Conservation (phyloP, 2,888 invertebrate genomes). For the Cyaniris semiargus region DNA sequence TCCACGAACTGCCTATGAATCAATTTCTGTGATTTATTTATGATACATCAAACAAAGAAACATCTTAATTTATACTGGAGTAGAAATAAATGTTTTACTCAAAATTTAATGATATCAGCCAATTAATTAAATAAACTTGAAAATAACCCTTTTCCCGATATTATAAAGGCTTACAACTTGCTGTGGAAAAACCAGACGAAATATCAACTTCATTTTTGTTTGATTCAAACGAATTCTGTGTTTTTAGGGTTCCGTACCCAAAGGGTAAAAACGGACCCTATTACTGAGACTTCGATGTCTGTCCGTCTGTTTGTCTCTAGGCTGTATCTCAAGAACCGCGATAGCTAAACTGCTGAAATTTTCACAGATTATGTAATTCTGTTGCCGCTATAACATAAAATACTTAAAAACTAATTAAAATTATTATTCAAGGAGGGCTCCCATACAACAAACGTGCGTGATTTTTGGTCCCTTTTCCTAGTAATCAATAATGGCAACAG, state of each 20-base stretch:
- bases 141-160: background rate
- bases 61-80: no score
- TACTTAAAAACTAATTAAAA: background rate
- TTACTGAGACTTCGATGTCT: no score
- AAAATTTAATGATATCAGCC: background rate
- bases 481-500: no score
- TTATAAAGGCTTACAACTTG: background rate
- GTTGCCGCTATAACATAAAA: background rate
- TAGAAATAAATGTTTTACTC: no score
- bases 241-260: background rate
- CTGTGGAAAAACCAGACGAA: background rate
- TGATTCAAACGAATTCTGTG: background rate
- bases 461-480: background rate
- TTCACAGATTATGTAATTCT: background rate
- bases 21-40: no score
- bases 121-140: background rate
- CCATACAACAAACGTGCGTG: background rate
- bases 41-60: no score
- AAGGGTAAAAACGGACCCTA: no score
- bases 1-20: no score
- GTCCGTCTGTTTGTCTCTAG: no score
- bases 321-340: no score
- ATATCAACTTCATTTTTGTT: constrained; percentile 4
- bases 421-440: no score
- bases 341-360: background rate